Base-by-base conservation (phyloP, 2,797 vertebrate species). In the Psittacula derbiana region DNA sequence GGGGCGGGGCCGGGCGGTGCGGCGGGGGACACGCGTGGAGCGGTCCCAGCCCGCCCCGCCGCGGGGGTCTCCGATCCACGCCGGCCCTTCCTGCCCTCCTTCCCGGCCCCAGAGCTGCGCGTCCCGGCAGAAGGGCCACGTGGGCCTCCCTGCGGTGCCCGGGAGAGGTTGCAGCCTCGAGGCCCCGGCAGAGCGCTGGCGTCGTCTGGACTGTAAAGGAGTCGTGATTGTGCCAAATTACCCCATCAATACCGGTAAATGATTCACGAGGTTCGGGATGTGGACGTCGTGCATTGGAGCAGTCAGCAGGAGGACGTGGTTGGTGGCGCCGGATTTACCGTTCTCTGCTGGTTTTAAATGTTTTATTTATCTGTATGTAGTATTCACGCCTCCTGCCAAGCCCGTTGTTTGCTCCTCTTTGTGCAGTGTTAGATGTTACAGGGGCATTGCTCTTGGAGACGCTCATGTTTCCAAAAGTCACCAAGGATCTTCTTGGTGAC, bases 371-470 rank as follows among this genome's bases (percentile, higher is more conserved):
- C n/a, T 38, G 1, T 19, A 17, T 30, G n/a, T 16, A 4, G 65
- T 47, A 16, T 27, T 70, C 53, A 31, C 8, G 1, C 30, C 55
- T 83, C 60, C 73, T 60, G 6, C n/a, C 44, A 11, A 50, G 19
- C 6, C 11, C n/a, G 12, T 33, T 5, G 15, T 7, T 16, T 4
- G 15, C 57, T 62, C 36, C 69, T n/a, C 20, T 27, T 24, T 4
- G 0, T 3, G 5, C 1, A 0, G n/a, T 0, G 1, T 33, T 19
- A 6, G 25, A 5, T 5, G 1, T 31, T 67, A 49, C 19, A 2
- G 14, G 17, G 40, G 3, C 14, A 4, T 13, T 1, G 4, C 43
- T 65, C 55, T 14, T 4, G 5, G 38, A 12, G 8, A 4, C 16
- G 18, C 17, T 46, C 31, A 13, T 2, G 0, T 20, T 64, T 33